Percentiles rank a stretch among this genome's conserved stretches.
phyloP scores from a whole-genome alignment of 2,888 invertebrate genomes.

The Pyrrhia umbra region DNA sequence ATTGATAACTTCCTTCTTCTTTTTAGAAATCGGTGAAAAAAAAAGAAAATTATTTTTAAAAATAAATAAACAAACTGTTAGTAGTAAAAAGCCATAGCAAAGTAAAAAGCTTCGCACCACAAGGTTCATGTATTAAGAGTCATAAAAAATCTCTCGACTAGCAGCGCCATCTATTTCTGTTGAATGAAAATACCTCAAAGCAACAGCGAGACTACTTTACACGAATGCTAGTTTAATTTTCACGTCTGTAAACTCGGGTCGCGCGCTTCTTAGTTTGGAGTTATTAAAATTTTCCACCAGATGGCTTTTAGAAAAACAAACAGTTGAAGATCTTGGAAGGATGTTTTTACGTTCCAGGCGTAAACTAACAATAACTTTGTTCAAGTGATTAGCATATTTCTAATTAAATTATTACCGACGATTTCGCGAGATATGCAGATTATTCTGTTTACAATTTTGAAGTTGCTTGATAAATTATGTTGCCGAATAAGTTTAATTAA shows the following conservation, averaged over 20 bases:
- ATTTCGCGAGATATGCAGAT: conserved; percentile 20
- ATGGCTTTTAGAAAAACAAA: conserved; percentile 23
- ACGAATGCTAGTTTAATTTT: neutral
- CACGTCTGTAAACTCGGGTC: neutral
- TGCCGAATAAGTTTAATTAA: neutral
- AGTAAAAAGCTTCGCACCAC: too few relatives aligned
- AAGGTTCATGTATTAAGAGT: too few relatives aligned
- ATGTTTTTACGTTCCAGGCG: conserved; percentile 6
- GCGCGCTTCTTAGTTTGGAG: neutral
- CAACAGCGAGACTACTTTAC: neutral
- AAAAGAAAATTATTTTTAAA: too few relatives aligned
- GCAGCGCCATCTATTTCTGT: conserved; percentile 50
- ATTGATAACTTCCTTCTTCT: too few relatives aligned
- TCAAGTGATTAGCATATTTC: conserved; percentile 45
- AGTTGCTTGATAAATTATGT: neutral
- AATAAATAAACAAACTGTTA: too few relatives aligned
- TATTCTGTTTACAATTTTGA: conserved; percentile 9
- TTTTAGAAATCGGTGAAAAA: too few relatives aligned
- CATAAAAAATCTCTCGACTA: neutral
- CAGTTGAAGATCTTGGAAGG: neutral
- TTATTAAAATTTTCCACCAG: conserved; percentile 24
- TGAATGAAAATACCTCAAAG: conserved; percentile 3
- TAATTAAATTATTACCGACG: conserved; percentile 36
- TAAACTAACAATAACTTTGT: conserved; percentile 33
- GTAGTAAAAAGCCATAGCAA: too few relatives aligned